Base-by-base conservation (phyloP, 2,888 invertebrate genomes). In the Leptarthrus brevirostris region DNA sequence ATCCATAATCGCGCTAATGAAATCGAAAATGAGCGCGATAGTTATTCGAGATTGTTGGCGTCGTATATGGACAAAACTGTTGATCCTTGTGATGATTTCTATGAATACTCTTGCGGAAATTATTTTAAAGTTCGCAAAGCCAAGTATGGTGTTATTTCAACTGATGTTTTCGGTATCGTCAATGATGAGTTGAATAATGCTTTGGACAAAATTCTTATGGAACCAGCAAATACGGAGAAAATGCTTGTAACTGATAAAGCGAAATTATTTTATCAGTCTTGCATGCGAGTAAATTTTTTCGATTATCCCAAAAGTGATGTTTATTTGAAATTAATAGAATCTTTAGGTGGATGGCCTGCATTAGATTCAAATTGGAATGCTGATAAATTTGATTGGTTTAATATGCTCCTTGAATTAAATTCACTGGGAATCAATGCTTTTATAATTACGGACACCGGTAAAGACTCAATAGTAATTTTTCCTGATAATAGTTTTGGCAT, bases 41-140 rank as follows among this genome's bases (percentile, higher is more conserved):
- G 88, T 1, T 91, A 91, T 85, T 89, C 90, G 1, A 87, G 86
- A 74, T 89, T 91, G 76, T 94, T 94, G 93, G 86, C 86, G 77
- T 89, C 89, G 72, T 92, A 91, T 79, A 94, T 95, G 92, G 92
- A 95, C 79, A 84, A 83, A 0, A 86, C 86, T 24, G 88, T 88
- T 0, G 89, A 93, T 81, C 94, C 95, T 0, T 95, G 95, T 81
- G 87, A 89, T 3, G 94, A 95, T 81, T 95, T 95, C 82, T 95
- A 93, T 81, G 90, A 92, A 79, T 95, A 91, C 79, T 92, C 95
- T 0, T 95, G 92, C 82, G 95, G 95, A 0, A 94, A 93, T 79
- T 94, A 8, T 40, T 44, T 22, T 24, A 64, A 64, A 44, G 16
- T 24, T 5, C 64, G 44, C 5, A 64, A 64, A 44, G 16, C 22